Evolutionary conservation across 2,888 invertebrate genomes (phyloP).

Genomic region (Andrena bicolor): DNA sequence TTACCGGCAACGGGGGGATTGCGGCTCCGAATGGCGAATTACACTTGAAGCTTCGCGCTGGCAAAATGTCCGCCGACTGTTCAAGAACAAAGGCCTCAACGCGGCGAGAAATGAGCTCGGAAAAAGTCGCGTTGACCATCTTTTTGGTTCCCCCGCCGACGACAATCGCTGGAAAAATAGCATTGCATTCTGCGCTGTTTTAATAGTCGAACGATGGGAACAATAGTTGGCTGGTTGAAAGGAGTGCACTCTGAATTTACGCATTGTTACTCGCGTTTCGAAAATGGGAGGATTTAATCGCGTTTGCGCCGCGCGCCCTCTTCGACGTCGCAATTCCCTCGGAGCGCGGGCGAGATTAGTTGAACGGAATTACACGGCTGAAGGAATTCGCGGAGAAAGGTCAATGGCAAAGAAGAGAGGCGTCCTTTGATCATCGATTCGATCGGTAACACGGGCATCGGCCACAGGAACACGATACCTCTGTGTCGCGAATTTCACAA

Average conservation of each 20-base stretch:
- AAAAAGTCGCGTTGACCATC: neutral
- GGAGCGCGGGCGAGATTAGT: slow-evolving; percentile 6
- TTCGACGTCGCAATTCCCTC: neutral
- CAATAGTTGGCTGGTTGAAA: slow-evolving; percentile 9
- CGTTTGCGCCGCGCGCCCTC: neutral
- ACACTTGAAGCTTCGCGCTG: slow-evolving; percentile 1
- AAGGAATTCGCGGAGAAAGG: neutral
- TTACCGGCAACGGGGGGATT: slow-evolving; percentile 27
- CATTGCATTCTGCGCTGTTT: slow-evolving; percentile 10
- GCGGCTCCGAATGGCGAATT: slow-evolving; percentile 44
- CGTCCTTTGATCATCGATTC: slow-evolving; percentile 21
- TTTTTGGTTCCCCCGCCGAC: neutral
- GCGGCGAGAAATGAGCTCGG: slow-evolving; percentile 12
- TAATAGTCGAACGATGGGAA: slow-evolving; percentile 20
- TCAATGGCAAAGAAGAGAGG: neutral
- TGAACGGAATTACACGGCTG: neutral
- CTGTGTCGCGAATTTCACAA: slow-evolving; percentile 59
- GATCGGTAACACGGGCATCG: slow-evolving; percentile 4
- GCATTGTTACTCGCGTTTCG: slow-evolving; percentile 2
- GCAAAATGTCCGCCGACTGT: slow-evolving; percentile 9
- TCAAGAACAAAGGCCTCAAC: slow-evolving; percentile 10
- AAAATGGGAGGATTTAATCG: slow-evolving; percentile 29
- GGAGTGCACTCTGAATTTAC: slow-evolving; percentile 22
- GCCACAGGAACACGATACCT: slow-evolving; percentile 45
- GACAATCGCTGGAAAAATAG: slow-evolving; percentile 8